Conservation (phyloP, 2,888 invertebrate genomes). For the Eucriotettix oculatus region DNA sequence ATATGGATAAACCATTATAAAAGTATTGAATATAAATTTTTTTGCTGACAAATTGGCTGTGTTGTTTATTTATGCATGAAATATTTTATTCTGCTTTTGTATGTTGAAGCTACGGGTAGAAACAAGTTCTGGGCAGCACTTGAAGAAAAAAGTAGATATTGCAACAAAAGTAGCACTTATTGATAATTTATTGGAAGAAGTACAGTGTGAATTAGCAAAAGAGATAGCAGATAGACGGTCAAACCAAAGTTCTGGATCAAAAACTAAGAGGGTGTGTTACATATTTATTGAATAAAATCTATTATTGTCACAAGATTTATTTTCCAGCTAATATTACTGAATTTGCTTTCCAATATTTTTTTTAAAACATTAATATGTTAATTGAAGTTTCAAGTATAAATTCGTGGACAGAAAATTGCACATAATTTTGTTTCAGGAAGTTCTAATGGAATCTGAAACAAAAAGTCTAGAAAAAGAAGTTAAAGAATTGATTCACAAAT, state of each 20-base stretch:
- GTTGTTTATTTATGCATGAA: too few relatives aligned
- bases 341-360: too few relatives aligned
- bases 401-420: too few relatives aligned
- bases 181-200: slow-evolving; percentile 21
- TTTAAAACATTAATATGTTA: too few relatives aligned
- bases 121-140: slow-evolving; percentile 5
- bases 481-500: not conserved
- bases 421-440: not conserved
- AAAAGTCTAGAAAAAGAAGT: not conserved
- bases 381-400: too few relatives aligned
- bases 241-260: slow-evolving; percentile 6
- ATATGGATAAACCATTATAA: too few relatives aligned
- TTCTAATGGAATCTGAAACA: not conserved
- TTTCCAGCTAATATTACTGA: too few relatives aligned
- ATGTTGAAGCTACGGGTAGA: slow-evolving; percentile 10
- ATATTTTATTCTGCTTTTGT: not conserved
- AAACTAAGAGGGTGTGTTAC: slow-evolving; percentile 1
- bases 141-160: slow-evolving; percentile 18
- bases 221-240: slow-evolving; percentile 14
- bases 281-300: too few relatives aligned
- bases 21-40: too few relatives aligned
- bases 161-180: slow-evolving; percentile 20
- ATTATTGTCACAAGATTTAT: too few relatives aligned
- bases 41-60: too few relatives aligned
- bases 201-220: slow-evolving; percentile 20